Evolutionary conservation across 1,140 invertebrate species (phyloP).

Genomic region (Xylocopa sonorina): DNA sequence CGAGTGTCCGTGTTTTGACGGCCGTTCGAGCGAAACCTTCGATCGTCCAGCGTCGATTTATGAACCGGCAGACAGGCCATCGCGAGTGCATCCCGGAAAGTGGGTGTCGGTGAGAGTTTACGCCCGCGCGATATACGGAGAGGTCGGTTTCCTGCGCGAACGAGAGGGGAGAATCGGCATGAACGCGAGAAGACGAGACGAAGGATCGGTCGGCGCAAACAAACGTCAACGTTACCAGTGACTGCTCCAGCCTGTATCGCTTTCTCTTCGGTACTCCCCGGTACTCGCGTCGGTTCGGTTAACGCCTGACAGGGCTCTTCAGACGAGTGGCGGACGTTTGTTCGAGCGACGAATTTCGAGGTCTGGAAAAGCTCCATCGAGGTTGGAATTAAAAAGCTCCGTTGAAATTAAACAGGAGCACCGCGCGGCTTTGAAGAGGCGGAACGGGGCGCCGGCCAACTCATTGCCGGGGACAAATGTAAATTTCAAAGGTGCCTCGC

Average conservation of each 20-base stretch:
- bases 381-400: background rate
- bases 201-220: background rate
- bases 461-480: background rate
- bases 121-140: background rate
- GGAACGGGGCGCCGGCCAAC: background rate
- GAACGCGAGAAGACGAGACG: constrained; percentile 3
- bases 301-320: constrained; percentile 8
- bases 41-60: background rate
- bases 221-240: constrained; percentile 20
- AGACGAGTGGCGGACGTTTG: background rate
- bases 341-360: background rate
- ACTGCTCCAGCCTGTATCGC: constrained; percentile 62
- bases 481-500: background rate
- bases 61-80: background rate
- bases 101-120: background rate
- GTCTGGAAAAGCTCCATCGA: background rate
- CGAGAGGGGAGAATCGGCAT: constrained; percentile 27
- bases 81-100: background rate
- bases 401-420: background rate
- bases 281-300: constrained; percentile 12
- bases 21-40: background rate
- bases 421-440: background rate
- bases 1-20: background rate
- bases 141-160: background rate
- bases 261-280: constrained; percentile 40